These are phyloP conservation scores for Synergus itoensis DNA, from an alignment of 2,888 invertebrate genomes.

Conservation along the genomic window DNA sequence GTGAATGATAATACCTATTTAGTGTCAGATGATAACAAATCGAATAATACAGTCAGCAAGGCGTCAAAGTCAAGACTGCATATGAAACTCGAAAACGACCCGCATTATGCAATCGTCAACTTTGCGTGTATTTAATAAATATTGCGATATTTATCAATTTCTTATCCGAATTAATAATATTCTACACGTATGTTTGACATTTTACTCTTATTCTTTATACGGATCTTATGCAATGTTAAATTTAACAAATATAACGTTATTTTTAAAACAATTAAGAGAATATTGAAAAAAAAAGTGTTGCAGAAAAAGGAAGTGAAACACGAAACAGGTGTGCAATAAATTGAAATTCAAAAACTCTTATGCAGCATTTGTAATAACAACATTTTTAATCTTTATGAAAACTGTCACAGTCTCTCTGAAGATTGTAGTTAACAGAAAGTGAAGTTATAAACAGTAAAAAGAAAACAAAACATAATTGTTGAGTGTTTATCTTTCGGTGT, in stretches of 20 bases:
- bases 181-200: background rate
- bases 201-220: background rate
- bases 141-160: background rate
- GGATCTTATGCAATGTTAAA: background rate
- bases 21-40: background rate
- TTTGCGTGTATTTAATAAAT: background rate
- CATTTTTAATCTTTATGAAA: background rate
- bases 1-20: background rate
- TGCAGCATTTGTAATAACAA: background rate
- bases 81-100: background rate
- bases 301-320: background rate
- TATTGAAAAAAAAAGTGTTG: background rate
- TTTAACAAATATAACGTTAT: background rate
- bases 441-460: background rate
- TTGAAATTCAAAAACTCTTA: background rate
- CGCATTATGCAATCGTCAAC: conserved; percentile 1
- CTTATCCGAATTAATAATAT: background rate
- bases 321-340: background rate
- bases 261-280: background rate
- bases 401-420: no score
- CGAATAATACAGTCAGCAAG: background rate
- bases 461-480: conserved; percentile 9
- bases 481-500: conserved; percentile 13
- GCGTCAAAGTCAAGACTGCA: background rate
- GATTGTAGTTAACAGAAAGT: no score